Evolutionary conservation across 2,888 invertebrate species (phyloP).

Genomic region (Eilema depressum): DNA sequence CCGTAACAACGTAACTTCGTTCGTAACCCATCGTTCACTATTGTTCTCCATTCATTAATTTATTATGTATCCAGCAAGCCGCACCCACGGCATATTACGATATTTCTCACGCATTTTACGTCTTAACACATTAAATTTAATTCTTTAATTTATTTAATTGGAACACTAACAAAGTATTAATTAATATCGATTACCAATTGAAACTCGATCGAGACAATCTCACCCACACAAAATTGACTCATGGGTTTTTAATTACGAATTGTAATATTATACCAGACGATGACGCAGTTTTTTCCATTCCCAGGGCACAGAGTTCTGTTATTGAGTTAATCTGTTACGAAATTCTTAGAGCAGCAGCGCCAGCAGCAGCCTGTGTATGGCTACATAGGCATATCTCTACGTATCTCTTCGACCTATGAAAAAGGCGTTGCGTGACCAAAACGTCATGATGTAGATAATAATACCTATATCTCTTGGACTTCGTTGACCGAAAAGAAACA

Average conservation of each 20-base stretch:
- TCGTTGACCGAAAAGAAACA: no score
- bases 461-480: no score
- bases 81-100: no score
- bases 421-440: no score
- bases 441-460: no score
- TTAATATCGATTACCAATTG: slow-evolving; percentile 11
- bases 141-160: slow-evolving; percentile 4
- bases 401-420: no score
- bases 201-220: slow-evolving; percentile 1
- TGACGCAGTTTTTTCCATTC: not conserved
- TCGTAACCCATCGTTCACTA: no score
- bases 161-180: not conserved
- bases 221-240: slow-evolving; percentile 4
- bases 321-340: not conserved
- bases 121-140: not conserved
- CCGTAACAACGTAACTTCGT: no score
- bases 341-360: not conserved
- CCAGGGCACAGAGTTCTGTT: not conserved
- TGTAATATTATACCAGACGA: not conserved
- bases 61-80: not conserved
- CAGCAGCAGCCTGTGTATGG: no score
- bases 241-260: not conserved
- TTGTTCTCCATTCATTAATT: no score
- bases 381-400: no score
- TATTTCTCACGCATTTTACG: not conserved